Percentiles rank a stretch among this genome's conserved stretches.
Conservation (phyloP, 1,140 invertebrate species). For the Temnothorax longispinosus region DNA sequence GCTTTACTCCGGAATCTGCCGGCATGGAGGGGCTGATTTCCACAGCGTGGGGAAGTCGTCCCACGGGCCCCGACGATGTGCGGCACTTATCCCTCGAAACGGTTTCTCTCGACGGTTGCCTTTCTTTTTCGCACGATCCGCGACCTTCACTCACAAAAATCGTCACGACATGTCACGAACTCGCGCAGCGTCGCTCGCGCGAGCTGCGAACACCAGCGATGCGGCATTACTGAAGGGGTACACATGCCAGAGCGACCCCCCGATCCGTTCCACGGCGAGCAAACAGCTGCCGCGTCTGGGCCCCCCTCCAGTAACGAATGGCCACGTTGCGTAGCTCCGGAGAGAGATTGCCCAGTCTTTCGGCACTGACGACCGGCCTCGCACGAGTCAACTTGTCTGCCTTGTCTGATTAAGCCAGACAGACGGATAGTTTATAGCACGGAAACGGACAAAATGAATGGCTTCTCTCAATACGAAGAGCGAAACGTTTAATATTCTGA, state of each 20-base stretch:
- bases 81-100: not conserved
- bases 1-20: not conserved
- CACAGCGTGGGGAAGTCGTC: not conserved
- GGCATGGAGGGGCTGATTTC: not conserved
- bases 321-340: conserved; percentile 46
- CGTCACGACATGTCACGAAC: not conserved
- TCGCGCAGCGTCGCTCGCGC: not conserved
- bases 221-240: conserved; percentile 71
- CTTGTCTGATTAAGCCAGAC: conserved; percentile 3
- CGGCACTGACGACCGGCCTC: not conserved
- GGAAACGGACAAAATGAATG: not conserved
- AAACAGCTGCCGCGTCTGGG: conserved; percentile 74
- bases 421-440: not conserved
- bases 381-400: conserved; percentile 28
- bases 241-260: conserved; percentile 71
- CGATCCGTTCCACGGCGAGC: conserved; percentile 54
- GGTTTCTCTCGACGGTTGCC: not conserved
- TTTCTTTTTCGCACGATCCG: not conserved
- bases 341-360: conserved; percentile 29
- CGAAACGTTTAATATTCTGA: not conserved
- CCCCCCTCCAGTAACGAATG: conserved; percentile 64
- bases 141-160: not conserved
- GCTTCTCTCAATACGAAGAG: not conserved
- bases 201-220: conserved; percentile 45
- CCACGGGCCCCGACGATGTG: not conserved